Evolutionary conservation across 1,140 invertebrate species (phyloP).

Genomic region (Artemia franciscana): DNA sequence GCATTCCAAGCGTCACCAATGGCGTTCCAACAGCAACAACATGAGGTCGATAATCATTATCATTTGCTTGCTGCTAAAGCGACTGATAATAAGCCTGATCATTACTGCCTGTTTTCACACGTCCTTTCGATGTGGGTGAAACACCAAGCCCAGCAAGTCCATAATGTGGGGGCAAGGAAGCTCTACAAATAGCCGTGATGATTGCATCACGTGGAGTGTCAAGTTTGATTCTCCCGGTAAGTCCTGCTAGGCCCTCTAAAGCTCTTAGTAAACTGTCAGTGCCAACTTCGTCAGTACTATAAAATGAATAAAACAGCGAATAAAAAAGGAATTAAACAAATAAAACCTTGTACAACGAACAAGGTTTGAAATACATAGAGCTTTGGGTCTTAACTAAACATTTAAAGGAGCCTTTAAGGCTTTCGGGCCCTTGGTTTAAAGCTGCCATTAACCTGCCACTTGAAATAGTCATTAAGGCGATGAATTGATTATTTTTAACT

Average conservation of each 20-base stretch:
- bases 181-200: slow-evolving; percentile 77
- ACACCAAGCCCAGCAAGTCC: slow-evolving; percentile 49
- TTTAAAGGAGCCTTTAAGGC: too few relatives aligned
- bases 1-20: slow-evolving; percentile 38
- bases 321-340: too few relatives aligned
- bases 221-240: slow-evolving; percentile 48
- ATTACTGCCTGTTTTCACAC: background rate
- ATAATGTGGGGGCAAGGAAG: slow-evolving; percentile 83
- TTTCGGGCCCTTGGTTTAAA: too few relatives aligned
- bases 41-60: slow-evolving; percentile 51
- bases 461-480: too few relatives aligned
- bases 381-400: too few relatives aligned
- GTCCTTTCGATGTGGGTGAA: slow-evolving; percentile 2
- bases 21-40: slow-evolving; percentile 84
- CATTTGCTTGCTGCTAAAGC: slow-evolving; percentile 14
- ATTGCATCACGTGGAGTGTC: slow-evolving; percentile 65
- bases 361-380: too few relatives aligned
- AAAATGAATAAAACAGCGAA: slow-evolving; percentile 13
- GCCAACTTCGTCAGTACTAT: slow-evolving; percentile 65
- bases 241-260: slow-evolving; percentile 58
- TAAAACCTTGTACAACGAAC: too few relatives aligned
- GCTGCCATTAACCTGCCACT: too few relatives aligned
- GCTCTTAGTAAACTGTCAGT: slow-evolving; percentile 72
- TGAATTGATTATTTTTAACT: too few relatives aligned
- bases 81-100: background rate